Evolutionary conservation across 2,113 vertebrate genomes (phyloP).

Genomic region (Tupaia chinensis): DNA sequence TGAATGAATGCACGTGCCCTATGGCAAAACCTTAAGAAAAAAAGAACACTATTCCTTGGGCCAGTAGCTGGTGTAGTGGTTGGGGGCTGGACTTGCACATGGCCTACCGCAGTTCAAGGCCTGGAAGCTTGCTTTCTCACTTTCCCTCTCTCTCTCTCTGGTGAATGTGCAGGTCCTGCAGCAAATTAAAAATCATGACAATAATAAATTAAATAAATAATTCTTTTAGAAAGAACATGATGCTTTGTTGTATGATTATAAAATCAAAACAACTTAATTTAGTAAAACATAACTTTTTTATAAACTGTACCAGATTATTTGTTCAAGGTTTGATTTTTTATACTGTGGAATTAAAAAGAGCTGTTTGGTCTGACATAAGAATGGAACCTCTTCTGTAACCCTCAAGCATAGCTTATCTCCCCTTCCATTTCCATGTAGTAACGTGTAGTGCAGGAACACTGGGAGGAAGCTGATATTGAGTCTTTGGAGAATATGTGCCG

Average conservation of each 20-base stretch:
- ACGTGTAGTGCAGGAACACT: neutral
- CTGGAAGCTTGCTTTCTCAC: too few relatives aligned
- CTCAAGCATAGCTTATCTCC: neutral
- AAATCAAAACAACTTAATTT: constrained; percentile 23
- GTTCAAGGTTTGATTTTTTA: constrained; percentile 3
- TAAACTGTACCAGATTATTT: constrained; percentile 42
- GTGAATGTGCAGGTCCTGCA: too few relatives aligned
- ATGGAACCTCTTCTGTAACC: neutral
- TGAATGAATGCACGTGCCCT: too few relatives aligned
- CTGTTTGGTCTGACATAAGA: neutral
- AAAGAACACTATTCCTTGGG: too few relatives aligned
- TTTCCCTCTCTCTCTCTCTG: too few relatives aligned
- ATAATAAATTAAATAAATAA: too few relatives aligned
- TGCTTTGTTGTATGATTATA: neutral
- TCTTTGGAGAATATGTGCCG: neutral
- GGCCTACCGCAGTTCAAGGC: too few relatives aligned
- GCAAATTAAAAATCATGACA: too few relatives aligned
- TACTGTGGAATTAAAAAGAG: neutral
- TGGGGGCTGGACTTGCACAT: too few relatives aligned
- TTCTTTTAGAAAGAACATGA: too few relatives aligned
- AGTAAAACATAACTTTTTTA: constrained; percentile 15
- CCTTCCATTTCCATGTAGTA: neutral
- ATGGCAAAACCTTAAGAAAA: too few relatives aligned
- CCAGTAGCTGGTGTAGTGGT: too few relatives aligned
- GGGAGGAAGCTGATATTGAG: neutral